phyloP scores from a whole-genome alignment of 2,888 invertebrate genomes.

The Teleogryllus oceanicus region DNA sequence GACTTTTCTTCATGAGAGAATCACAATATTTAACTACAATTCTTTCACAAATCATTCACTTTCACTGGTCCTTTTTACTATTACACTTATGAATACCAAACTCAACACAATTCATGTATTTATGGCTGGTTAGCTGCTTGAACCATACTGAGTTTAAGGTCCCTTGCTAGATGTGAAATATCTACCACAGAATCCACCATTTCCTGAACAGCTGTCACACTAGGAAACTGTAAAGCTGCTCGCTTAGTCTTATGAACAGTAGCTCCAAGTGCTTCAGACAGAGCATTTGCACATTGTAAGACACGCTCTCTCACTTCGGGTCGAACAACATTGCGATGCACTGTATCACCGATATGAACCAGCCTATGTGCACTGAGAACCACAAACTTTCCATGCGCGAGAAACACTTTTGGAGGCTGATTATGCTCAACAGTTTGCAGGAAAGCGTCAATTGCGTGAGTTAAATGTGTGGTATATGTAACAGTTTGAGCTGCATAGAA shows the following conservation, averaged over 20 bases:
- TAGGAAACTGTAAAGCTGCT: conserved; percentile 88
- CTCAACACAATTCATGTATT: background rate
- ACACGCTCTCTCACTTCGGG: conserved; percentile 70
- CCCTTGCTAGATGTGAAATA: conserved; percentile 78
- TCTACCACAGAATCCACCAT: conserved; percentile 90
- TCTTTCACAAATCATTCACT: background rate
- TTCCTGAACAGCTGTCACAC: conserved; percentile 82
- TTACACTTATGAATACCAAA: background rate
- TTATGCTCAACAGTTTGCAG: conserved; percentile 87
- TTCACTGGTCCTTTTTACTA: background rate
- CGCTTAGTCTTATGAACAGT: conserved; percentile 86
- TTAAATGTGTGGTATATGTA: conserved; percentile 77
- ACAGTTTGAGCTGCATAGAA: conserved; percentile 87
- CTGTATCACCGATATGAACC: conserved; percentile 91
- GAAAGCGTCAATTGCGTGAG: conserved; percentile 89
- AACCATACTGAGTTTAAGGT: conserved; percentile 56
- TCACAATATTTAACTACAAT: no score
- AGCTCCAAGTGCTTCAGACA: conserved; percentile 75
- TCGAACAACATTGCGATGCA: conserved; percentile 78
- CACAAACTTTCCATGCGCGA: conserved; percentile 91
- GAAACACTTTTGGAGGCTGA: conserved; percentile 86
- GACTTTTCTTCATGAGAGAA: no score
- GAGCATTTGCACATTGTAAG: conserved; percentile 70
- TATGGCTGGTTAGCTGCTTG: conserved; percentile 24
- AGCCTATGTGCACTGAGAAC: conserved; percentile 90